Base-by-base conservation (phyloP, 2,888 invertebrate genomes). In the Torymus tubicola region DNA sequence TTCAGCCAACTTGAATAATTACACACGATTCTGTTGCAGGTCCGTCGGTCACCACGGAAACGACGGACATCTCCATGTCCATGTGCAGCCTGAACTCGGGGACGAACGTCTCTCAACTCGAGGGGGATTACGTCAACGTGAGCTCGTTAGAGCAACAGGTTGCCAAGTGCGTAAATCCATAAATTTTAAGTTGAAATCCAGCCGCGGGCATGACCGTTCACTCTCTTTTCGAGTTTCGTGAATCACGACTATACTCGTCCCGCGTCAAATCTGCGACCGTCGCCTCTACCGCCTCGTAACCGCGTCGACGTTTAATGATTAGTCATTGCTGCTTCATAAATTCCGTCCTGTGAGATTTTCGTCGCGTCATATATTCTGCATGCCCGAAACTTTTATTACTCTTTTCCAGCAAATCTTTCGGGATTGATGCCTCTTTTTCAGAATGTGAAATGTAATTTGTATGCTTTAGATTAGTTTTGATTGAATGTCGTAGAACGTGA, bases 51-150 rank as follows among this genome's bases (percentile, higher is more conserved):
- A 91, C 91, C 13, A 91, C 90, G 72, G 92, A 92, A 87, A 92
- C 91, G 71, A 92, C 92, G 57, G 92, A 92, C 86, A 90, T 92
- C 80, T 92, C 92, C 83, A 85, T 88, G 87, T 92, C 92, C 63
- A 89, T 92, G 86, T 92, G 91, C 88, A 92, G 92, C 78, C 86
- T 92, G 65, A 92, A 91, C 83, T 92, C 92, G 53, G 91, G 90
- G 58, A 88, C 88, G 13, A 84, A 84, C 72, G 85, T 86, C 73
- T 88, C 87, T 75, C 90, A 90, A 77, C 90, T 90, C 81, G 92
- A 92, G 78, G 91, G 91, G 53, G 92, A 92, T 84, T 92, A 92
- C 86, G 91, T 91, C 79, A 91, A 90, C 85, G 88, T 91, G 80
- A 87, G 88, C 83, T 83, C 86, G 69, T 84, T 85, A 53, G 89